A percentile compares a stretch with the other conserved stretches of the same genome.
phyloP scores from a whole-genome alignment of 1,140 invertebrate species.

The Hermatobates lingyangjiaoensis region DNA sequence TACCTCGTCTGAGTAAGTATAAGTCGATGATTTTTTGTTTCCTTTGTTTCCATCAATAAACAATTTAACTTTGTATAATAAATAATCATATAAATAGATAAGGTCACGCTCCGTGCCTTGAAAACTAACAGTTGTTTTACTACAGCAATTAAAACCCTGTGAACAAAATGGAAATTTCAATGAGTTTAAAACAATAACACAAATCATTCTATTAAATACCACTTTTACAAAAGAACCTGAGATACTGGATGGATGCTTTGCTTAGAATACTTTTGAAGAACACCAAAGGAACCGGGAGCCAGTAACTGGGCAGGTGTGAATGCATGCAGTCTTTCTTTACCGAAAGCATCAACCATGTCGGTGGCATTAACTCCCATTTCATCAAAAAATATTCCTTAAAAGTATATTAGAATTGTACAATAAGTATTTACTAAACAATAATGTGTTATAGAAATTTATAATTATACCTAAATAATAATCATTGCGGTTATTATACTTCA shows the following conservation, averaged over 20 bases:
- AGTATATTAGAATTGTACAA: neutral
- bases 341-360: conserved; percentile 9
- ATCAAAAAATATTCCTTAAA: conserved; percentile 8
- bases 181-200: neutral
- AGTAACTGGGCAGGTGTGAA: conserved; percentile 10
- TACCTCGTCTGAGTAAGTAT: conserved; percentile 4
- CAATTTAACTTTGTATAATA: conserved; percentile 10
- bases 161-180: neutral
- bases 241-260: conserved; percentile 4
- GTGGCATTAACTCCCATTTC: conserved; percentile 9
- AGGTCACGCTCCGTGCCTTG: conserved; percentile 5
- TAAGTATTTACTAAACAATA: neutral
- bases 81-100: conserved; percentile 9
- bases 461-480: conserved; percentile 4
- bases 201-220: neutral
- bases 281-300: conserved; percentile 3
- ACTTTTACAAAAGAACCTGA: conserved; percentile 7
- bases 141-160: conserved; percentile 8
- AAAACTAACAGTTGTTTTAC: conserved; percentile 8
- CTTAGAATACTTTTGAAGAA: conserved; percentile 10
- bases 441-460: neutral
- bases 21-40: conserved; percentile 3
- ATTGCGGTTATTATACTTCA: neutral
- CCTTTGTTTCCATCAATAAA: conserved; percentile 5
- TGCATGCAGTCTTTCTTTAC: conserved; percentile 9